Evolutionary conservation across 1,140 invertebrate species (phyloP).

Genomic region (Tetraneura akinire): DNA sequence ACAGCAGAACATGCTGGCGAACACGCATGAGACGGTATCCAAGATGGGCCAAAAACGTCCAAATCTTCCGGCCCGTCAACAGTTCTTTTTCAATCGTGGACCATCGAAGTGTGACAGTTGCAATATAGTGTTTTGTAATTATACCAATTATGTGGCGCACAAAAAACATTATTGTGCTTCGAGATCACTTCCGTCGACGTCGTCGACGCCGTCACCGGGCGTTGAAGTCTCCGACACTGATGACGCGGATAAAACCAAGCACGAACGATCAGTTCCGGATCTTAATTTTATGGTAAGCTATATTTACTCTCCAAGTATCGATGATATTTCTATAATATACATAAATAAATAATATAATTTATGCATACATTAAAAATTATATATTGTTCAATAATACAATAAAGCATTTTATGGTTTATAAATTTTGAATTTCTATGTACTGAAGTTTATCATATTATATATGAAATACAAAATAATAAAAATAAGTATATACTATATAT

Average conservation of each 20-base stretch:
- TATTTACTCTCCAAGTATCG: too few species aligned
- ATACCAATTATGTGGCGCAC: conserved; percentile 91
- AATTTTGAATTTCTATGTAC: too few species aligned
- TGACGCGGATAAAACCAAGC: conserved; percentile 57
- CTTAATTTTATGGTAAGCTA: too few species aligned
- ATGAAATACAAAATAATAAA: too few species aligned
- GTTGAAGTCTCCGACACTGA: conserved; percentile 57
- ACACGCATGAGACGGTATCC: conserved; percentile 56
- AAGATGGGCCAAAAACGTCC: conserved; percentile 56
- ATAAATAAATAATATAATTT: too few species aligned
- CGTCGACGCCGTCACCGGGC: not conserved
- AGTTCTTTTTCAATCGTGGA: conserved; percentile 78
- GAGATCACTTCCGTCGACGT: too few species aligned
- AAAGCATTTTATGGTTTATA: too few species aligned
- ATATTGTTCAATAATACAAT: too few species aligned
- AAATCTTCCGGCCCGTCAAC: conserved; percentile 55
- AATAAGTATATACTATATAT: too few species aligned
- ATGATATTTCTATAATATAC: too few species aligned
- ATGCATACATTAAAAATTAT: too few species aligned
- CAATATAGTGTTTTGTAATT: conserved; percentile 95
- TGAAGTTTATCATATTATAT: too few species aligned
- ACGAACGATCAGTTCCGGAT: not conserved
- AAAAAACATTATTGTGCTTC: conserved; percentile 93
- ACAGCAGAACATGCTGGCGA: conserved; percentile 47
- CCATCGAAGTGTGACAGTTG: conserved; percentile 90